Evolutionary conservation across 2,888 invertebrate species (phyloP).

Genomic region (Molorchus minor): DNA sequence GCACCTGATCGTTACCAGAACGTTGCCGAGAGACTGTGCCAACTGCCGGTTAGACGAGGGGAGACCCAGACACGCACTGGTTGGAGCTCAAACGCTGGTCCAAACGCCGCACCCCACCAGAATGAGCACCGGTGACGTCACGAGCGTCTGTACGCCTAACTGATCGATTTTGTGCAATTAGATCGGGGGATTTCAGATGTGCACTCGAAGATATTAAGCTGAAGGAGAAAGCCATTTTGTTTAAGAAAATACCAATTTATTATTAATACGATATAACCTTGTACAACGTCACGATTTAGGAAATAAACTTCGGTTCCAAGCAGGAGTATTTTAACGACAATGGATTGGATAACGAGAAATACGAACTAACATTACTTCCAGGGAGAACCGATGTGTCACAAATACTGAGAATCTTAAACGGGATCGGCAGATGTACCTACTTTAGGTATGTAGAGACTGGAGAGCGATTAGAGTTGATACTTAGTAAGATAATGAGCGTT

Average conservation of each 20-base stretch:
- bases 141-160: slow-evolving; percentile 53
- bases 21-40: slow-evolving; percentile 14
- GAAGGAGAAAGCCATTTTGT: slow-evolving; percentile 24
- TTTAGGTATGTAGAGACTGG: no score
- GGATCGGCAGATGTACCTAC: no score
- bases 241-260: background rate
- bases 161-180: slow-evolving; percentile 56
- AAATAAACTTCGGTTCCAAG: slow-evolving; percentile 15
- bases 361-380: background rate
- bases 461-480: no score
- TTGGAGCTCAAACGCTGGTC: slow-evolving; percentile 42
- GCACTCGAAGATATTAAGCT: background rate
- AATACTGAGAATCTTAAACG: no score
- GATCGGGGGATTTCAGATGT: slow-evolving; percentile 27
- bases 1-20: slow-evolving; percentile 13
- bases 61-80: slow-evolving; percentile 42
- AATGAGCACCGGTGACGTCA: slow-evolving; percentile 63
- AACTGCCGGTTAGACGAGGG: slow-evolving; percentile 14
- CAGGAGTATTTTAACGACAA: slow-evolving; percentile 16
- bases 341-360: background rate
- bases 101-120: slow-evolving; percentile 55
- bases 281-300: slow-evolving; percentile 14
- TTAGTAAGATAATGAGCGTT: no score
- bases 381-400: background rate
- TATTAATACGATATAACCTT: background rate